Percentiles rank a stretch among this genome's conserved stretches.
phyloP scores from a whole-genome alignment of 2,797 vertebrate genomes.

The Nothura maculosa region DNA sequence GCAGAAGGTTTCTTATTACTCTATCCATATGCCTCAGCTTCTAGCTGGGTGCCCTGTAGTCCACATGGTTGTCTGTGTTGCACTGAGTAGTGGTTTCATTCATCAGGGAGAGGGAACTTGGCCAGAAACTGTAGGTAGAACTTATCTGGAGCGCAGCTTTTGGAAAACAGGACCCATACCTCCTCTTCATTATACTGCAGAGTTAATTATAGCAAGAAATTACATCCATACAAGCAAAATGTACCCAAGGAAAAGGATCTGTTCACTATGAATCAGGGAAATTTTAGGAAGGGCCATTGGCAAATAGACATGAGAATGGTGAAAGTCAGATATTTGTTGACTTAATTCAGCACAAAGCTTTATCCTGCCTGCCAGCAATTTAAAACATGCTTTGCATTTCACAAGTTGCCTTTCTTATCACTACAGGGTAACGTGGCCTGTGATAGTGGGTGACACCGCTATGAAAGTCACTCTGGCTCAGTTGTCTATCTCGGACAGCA shows the following conservation, averaged over 20 bases:
- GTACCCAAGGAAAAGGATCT: neutral
- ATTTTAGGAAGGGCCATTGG: neutral
- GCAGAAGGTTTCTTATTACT: neutral
- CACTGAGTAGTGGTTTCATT: neutral
- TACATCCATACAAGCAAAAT: neutral
- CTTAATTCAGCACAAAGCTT: neutral
- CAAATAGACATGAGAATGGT: neutral
- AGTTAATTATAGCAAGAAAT: neutral
- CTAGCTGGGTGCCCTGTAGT: neutral
- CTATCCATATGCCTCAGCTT: neutral
- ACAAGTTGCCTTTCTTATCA: constrained; percentile 69
- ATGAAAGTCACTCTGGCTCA: constrained; percentile 65
- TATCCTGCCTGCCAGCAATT: constrained; percentile 45
- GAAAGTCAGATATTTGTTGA: neutral
- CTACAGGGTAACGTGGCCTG: neutral
- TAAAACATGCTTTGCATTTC: constrained; percentile 44
- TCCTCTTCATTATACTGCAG: neutral
- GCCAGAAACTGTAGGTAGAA: neutral
- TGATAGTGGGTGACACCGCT: constrained; percentile 59
- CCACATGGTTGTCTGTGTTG: neutral
- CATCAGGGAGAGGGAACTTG: neutral
- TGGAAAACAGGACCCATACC: neutral
- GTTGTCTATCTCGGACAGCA: constrained; percentile 40
- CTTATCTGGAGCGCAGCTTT: neutral
- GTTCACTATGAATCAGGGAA: neutral